phyloP scores from a whole-genome alignment of 2,888 invertebrate genomes.

The Suillia variegata region DNA sequence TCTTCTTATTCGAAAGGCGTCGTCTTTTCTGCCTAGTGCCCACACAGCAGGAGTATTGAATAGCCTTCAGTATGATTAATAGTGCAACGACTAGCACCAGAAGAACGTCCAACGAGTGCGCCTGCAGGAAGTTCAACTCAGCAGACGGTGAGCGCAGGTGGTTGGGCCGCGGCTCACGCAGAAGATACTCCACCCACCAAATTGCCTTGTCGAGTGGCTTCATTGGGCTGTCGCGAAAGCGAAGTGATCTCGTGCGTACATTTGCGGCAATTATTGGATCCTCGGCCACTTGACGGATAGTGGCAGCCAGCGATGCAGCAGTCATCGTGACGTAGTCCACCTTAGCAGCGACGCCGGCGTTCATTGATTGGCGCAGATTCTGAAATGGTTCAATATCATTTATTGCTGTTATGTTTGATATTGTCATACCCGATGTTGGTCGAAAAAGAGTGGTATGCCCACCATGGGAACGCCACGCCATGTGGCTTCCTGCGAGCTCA shows the following conservation, averaged over 20 bases:
- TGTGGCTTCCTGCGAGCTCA: conserved; percentile 42
- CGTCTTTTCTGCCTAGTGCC: no score
- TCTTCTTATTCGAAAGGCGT: no score
- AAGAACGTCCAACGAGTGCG: conserved; percentile 58
- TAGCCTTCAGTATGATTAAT: no score
- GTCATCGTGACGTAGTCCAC: conserved; percentile 34
- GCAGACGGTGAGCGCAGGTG: conserved; percentile 62
- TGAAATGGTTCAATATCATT: conserved; percentile 1
- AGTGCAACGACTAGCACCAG: conserved; percentile 1
- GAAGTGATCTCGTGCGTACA: conserved; percentile 57
- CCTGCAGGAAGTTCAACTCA: conserved; percentile 61
- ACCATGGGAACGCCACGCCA: conserved; percentile 44
- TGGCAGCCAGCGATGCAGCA: conserved; percentile 20
- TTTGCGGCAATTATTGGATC: conserved; percentile 21
- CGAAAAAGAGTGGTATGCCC: conserved; percentile 38
- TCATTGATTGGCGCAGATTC: conserved; percentile 23
- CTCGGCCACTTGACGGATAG: conserved; percentile 30
- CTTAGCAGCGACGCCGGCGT: conserved; percentile 31
- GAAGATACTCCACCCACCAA: conserved; percentile 69
- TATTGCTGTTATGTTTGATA: no score
- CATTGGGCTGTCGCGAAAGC: conserved; percentile 63
- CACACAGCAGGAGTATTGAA: no score
- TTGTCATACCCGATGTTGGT: conserved; percentile 30
- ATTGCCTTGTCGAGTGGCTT: conserved; percentile 65
- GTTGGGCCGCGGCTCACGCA: conserved; percentile 63